These are phyloP conservation scores for Parthenolecanium corni DNA, from an alignment of 2,888 invertebrate genomes.

Conservation along the genomic window DNA sequence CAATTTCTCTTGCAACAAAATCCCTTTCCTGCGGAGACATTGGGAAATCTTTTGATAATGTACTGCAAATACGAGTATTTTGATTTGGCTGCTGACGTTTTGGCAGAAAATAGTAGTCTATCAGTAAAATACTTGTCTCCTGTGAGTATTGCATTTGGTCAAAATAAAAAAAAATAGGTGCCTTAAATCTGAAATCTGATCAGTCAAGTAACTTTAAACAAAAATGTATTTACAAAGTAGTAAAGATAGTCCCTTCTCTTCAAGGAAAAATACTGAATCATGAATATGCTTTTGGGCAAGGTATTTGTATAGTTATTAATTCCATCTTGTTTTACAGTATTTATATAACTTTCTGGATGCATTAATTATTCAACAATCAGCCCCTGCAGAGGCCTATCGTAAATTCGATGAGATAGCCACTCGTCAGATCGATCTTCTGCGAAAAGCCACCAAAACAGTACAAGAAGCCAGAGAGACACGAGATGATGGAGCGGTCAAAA, in stretches of 20 bases:
- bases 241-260: neutral
- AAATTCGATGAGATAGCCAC: constrained; percentile 91
- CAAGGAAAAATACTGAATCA: too few relatives aligned
- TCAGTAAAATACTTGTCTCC: constrained; percentile 90
- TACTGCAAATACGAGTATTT: constrained; percentile 97
- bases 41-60: constrained; percentile 83
- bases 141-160: constrained; percentile 41
- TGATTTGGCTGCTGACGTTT: constrained; percentile 92
- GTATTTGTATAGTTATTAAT: too few relatives aligned
- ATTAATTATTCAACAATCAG: constrained; percentile 91
- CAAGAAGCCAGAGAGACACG: constrained; percentile 81
- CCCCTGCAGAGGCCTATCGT: constrained; percentile 87
- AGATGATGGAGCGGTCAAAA: constrained; percentile 72
- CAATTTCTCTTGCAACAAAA: constrained; percentile 91
- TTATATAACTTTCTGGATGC: constrained; percentile 93
- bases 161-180: neutral
- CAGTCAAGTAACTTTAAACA: neutral
- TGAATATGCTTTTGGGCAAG: too few relatives aligned
- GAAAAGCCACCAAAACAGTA: constrained; percentile 86
- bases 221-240: neutral
- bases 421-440: constrained; percentile 74
- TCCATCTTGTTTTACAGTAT: constrained; percentile 52
- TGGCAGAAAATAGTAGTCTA: constrained; percentile 93
- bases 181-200: neutral
- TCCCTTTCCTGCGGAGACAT: constrained; percentile 94